Conservation (phyloP, 2,113 vertebrate genomes). For the Eretmochelys imbricata region DNA sequence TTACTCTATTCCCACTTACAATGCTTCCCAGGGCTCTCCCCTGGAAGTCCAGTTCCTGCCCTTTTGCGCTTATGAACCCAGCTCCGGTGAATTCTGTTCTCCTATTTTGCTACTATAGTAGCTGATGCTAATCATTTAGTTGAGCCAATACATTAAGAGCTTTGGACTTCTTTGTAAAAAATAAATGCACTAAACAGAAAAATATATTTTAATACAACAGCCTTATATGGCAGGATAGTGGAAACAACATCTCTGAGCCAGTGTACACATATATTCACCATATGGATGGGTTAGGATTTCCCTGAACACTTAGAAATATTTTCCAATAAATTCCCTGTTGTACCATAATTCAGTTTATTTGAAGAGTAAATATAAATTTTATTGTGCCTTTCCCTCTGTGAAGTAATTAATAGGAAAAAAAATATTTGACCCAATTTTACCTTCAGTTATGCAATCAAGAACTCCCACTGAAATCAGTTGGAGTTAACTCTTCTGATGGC, state of each 20-base stretch:
- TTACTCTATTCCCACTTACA: no score
- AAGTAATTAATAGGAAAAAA: not conserved
- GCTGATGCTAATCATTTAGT: not conserved
- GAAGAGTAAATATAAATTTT: not conserved
- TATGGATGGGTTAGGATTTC: constrained; percentile 5
- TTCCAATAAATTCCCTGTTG: constrained; percentile 1
- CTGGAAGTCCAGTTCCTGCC: no score
- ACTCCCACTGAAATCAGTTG: not conserved
- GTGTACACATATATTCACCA: constrained; percentile 10
- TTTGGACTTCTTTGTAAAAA: not conserved
- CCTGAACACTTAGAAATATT: constrained; percentile 19
- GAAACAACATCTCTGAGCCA: constrained; percentile 3
- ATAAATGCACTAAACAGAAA: not conserved
- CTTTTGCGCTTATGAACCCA: not conserved
- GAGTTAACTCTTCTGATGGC: not conserved
- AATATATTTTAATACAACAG: not conserved
- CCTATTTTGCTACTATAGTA: not conserved
- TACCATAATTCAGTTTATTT: not conserved
- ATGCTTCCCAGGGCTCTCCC: no score
- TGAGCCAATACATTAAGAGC: not conserved
- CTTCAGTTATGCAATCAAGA: not conserved
- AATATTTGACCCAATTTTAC: not conserved
- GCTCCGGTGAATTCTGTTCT: fast-evolving
- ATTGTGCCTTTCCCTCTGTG: not conserved
- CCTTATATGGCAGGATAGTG: not conserved